These are phyloP conservation scores for Seriola aureovittata DNA, from an alignment of 2,113 vertebrate species.

Conservation along the genomic window DNA sequence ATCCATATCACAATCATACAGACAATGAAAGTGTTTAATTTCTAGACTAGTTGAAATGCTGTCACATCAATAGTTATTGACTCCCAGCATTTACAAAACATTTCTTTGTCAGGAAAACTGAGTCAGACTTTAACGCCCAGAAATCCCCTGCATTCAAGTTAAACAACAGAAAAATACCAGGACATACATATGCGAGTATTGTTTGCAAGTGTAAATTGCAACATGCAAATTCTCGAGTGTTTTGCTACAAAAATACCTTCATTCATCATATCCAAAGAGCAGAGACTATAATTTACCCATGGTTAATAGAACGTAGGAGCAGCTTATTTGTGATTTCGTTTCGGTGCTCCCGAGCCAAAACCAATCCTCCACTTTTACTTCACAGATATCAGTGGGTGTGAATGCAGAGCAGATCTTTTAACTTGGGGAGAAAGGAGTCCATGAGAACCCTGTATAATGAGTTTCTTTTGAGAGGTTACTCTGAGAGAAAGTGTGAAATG, in stretches of 20 bases:
- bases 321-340: conserved; percentile 51
- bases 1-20: background rate
- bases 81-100: background rate
- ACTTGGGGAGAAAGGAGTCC: conserved; percentile 47
- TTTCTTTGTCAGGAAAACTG: background rate
- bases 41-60: background rate
- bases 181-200: background rate
- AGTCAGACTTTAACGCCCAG: background rate
- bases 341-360: conserved; percentile 20
- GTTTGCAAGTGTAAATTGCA: background rate
- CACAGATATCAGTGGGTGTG: conserved; percentile 49
- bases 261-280: background rate
- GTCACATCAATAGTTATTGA: conserved; percentile 5
- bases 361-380: conserved; percentile 43
- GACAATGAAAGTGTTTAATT: background rate
- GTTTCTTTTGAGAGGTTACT: conserved; percentile 67
- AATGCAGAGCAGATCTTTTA: conserved; percentile 59
- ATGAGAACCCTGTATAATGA: conserved; percentile 66
- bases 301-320: conserved; percentile 40
- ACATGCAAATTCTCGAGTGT: background rate
- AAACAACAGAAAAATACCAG: conserved; percentile 8
- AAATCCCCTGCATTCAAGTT: conserved; percentile 13
- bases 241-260: conserved; percentile 17
- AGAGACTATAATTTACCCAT: conserved; percentile 15
- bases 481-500: conserved; percentile 74